Evolutionary conservation across 2,113 vertebrate species (phyloP).

Genomic region (Chloropsis hardwickii): DNA sequence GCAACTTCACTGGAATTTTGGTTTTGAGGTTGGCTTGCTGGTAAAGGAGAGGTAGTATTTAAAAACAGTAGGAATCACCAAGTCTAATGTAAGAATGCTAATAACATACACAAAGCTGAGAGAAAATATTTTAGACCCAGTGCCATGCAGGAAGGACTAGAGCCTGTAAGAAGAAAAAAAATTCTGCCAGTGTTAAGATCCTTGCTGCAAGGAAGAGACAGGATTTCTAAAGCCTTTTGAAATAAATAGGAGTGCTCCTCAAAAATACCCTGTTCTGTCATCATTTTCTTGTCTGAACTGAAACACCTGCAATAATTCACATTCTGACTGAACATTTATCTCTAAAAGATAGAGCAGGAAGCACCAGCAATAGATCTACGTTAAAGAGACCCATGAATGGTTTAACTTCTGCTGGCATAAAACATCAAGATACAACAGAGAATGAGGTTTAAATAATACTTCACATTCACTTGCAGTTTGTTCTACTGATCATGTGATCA

Average conservation of each 20-base stretch:
- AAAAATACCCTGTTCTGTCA: not conserved
- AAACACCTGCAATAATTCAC: not conserved
- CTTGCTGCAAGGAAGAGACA: not conserved
- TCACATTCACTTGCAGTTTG: not conserved
- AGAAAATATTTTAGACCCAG: not conserved
- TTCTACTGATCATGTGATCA: not conserved
- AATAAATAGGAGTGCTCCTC: not conserved
- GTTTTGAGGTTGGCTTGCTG: not conserved
- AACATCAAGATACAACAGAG: not conserved
- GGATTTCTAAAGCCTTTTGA: not conserved
- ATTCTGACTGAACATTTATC: not conserved
- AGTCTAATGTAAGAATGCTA: not conserved
- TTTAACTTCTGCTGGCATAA: not conserved
- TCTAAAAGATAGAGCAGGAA: not conserved
- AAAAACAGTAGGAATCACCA: not conserved
- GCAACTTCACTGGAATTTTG: not conserved
- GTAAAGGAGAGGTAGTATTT: not conserved
- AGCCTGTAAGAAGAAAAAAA: not conserved
- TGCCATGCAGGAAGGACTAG: not conserved
- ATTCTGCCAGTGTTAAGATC: not conserved
- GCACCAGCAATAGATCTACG: not conserved
- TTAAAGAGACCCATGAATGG: not conserved
- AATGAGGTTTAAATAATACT: not conserved
- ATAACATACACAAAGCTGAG: not conserved
- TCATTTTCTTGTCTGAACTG: not conserved